Percentiles rank a stretch among this genome's conserved stretches.
phyloP scores from a whole-genome alignment of 2,797 vertebrate species.

The Gila robusta region DNA sequence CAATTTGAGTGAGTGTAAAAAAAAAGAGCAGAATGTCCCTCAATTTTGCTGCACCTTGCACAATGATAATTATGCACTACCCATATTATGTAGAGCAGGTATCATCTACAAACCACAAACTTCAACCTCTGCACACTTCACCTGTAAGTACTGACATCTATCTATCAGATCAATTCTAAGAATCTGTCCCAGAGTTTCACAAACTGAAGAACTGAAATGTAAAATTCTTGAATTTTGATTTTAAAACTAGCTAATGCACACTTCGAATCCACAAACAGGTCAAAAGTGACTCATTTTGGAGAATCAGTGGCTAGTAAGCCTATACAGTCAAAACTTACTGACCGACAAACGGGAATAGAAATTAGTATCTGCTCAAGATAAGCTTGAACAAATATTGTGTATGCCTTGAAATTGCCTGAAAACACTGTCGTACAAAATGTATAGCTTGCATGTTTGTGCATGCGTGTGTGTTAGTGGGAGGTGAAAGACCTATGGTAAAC shows the following conservation, averaged over 20 bases:
- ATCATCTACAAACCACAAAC: conserved; percentile 42
- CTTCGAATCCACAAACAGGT: neutral
- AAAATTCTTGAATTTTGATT: neutral
- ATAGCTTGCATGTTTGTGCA: conserved; percentile 16
- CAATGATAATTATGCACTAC: conserved; percentile 49
- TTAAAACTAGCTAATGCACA: neutral
- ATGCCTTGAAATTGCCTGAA: conserved; percentile 37
- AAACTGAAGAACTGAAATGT: neutral
- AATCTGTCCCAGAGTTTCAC: neutral
- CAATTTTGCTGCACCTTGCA: conserved; percentile 52
- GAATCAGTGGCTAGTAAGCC: conserved; percentile 24
- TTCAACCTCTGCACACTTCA: conserved; percentile 1
- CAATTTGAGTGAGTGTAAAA: conserved; percentile 19
- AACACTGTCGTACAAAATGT: conserved; percentile 13
- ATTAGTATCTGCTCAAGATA: conserved; percentile 48
- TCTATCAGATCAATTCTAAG: conserved; percentile 2
- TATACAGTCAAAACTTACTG: conserved; percentile 22
- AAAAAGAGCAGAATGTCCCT: conserved; percentile 17
- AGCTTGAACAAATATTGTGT: conserved; percentile 48
- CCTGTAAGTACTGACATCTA: conserved; percentile 17
- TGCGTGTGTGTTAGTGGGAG: conserved; percentile 37
- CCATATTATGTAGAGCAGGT: conserved; percentile 11
- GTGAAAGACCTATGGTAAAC: conserved; percentile 66
- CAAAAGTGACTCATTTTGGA: conserved; percentile 25
- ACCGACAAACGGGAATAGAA: conserved; percentile 8